These are phyloP conservation scores for Harpalus rubripes DNA, from an alignment of 2,888 invertebrate genomes.

Conservation along the genomic window DNA sequence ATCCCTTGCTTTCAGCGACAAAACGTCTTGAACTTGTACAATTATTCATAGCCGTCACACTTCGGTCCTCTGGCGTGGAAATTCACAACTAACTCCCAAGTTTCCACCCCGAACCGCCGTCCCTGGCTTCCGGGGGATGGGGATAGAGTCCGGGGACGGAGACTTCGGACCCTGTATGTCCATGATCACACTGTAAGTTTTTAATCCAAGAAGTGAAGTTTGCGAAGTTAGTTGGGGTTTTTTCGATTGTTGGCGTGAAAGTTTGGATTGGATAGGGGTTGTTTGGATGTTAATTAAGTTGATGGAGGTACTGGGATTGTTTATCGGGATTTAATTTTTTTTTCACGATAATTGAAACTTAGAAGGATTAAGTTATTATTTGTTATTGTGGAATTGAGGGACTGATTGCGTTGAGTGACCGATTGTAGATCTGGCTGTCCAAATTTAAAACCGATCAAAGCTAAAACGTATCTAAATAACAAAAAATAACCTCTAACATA, in stretches of 20 bases:
- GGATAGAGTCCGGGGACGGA: not conserved
- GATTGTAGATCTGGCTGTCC: no score
- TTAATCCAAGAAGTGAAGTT: conserved; percentile 48
- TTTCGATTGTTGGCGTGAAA: conserved; percentile 49
- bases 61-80: conserved; percentile 49
- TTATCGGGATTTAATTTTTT: conserved; percentile 33
- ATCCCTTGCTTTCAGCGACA: conserved; percentile 24
- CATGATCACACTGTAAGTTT: conserved; percentile 55
- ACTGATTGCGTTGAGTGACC: no score
- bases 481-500: no score
- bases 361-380: not conserved
- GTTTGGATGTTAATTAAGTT: conserved; percentile 34
- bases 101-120: not conserved
- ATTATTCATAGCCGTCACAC: conserved; percentile 60
- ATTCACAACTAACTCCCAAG: conserved; percentile 48
- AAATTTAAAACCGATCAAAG: no score
- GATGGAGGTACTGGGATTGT: conserved; percentile 30
- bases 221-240: conserved; percentile 24
- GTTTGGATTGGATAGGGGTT: conserved; percentile 40
- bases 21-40: conserved; percentile 64
- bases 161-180: conserved; percentile 16
- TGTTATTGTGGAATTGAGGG: not conserved
- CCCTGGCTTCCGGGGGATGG: not conserved
- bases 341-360: conserved; percentile 30
- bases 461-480: no score